Percentiles rank a stretch among this genome's conserved stretches.
phyloP scores from a whole-genome alignment of 2,888 invertebrate species.

The Tinea trinotella region DNA sequence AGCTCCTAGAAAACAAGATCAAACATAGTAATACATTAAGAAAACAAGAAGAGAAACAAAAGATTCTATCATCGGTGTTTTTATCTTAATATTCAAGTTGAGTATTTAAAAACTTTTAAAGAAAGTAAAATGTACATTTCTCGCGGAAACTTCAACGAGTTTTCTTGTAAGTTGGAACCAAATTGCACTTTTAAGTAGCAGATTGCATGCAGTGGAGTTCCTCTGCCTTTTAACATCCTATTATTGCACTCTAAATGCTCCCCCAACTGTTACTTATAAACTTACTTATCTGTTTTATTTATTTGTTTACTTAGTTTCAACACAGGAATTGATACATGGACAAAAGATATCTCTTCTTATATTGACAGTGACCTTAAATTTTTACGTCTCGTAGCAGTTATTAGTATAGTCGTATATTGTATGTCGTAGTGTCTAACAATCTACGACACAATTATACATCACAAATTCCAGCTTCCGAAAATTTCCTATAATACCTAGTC shows the following conservation, averaged over 20 bases:
- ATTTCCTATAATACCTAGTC: no score
- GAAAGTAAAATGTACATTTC: neutral
- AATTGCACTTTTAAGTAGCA: slow-evolving; percentile 16
- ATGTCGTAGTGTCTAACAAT: no score
- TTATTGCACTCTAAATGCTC: neutral
- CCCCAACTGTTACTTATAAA: neutral
- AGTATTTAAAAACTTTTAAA: neutral
- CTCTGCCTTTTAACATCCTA: neutral
- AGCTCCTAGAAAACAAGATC: no score
- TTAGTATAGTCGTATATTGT: no score
- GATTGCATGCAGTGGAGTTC: slow-evolving; percentile 5
- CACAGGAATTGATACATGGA: no score
- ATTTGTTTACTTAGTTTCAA: neutral
- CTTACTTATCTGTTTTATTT: neutral
- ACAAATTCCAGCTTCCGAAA: no score
- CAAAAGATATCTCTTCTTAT: no score
- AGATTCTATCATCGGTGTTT: neutral
- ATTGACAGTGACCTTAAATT: no score
- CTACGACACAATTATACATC: no score
- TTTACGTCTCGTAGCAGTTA: no score
- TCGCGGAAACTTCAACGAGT: neutral
- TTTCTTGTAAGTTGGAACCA: slow-evolving; percentile 13
- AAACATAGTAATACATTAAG: no score
- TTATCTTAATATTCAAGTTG: neutral
- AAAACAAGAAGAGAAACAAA: neutral